A percentile compares a stretch with the other conserved stretches of the same genome.
Conservation (phyloP, 2,797 vertebrate genomes). For the Potorous gilbertii region DNA sequence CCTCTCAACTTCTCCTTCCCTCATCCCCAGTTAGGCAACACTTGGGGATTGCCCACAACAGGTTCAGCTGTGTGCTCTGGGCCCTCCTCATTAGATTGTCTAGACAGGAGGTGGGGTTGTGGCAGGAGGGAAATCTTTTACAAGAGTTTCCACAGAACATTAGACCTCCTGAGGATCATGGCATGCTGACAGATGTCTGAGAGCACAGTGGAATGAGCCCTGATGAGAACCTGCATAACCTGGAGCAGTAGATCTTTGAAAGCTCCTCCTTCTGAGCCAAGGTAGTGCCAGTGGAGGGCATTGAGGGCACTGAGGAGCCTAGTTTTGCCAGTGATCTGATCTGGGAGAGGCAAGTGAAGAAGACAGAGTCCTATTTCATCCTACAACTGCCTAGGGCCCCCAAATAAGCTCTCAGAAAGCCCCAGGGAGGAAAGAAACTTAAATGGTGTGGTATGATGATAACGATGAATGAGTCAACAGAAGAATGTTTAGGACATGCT, state of each 20-base stretch:
- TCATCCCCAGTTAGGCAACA: conserved; percentile 61
- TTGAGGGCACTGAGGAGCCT: conserved; percentile 38
- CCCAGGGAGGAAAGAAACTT: not conserved
- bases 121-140: conserved; percentile 82
- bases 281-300: conserved; percentile 73
- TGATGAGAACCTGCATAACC: conserved; percentile 69
- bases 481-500: not conserved
- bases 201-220: conserved; percentile 71
- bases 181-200: conserved; percentile 67
- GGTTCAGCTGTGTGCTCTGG: conserved; percentile 75
- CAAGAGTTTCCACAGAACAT: conserved; percentile 78
- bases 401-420: not conserved
- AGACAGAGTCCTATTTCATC: conserved; percentile 60
- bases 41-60: conserved; percentile 74
- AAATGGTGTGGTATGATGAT: not conserved
- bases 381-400: conserved; percentile 55
- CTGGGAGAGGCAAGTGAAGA: conserved; percentile 57
- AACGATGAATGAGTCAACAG: not conserved
- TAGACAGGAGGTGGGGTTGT: conserved; percentile 85
- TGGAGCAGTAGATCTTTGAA: conserved; percentile 70
- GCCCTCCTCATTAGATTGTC: conserved; percentile 84
- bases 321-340: conserved; percentile 54
- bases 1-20: not conserved
- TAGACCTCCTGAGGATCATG: conserved; percentile 80
- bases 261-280: conserved; percentile 61